Base-by-base conservation (phyloP, 2,797 vertebrate genomes). In the Aphelocoma californica region DNA sequence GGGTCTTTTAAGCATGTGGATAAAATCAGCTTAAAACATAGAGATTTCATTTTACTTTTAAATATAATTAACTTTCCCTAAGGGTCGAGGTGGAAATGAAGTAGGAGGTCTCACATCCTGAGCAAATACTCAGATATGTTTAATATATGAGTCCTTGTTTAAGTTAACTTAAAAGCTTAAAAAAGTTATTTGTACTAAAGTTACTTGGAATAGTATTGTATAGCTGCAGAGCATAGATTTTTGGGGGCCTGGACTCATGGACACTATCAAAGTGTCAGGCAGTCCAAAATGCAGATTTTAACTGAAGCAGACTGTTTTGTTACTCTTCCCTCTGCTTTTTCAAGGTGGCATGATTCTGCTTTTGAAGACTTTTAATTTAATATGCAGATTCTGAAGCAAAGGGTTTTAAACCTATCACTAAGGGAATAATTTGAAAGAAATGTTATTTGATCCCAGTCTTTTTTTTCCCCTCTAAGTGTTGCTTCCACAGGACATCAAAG, bases 391-490 rank as follows among this genome's bases (percentile, higher is more conserved):
- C 64, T 78, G 65, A 53, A 79, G 38, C 47, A 53, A 45, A 81
- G 34, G 6, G 2, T 71, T 94, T 92, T 67, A 90, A 83, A 57
- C 17, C 14, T 51, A 40, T 65, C 54, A 58, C 57, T 71, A n/a
- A 69, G 73, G 77, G 73, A 94, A 61, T 83, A 80, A 83, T 77
- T 94, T 83, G 36, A 83, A 90, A 80, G 24, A 85, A 67, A 57
- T 50, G 18, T 67, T 78, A n/a, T 65, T 94, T 83, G 65, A 88
- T 86, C 26, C 29, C 21, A 78, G 40, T 48, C 10, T 34, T 64
- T 58, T 75, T 45, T 61, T 73, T 12, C 0, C 17, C 14, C 24
- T 51, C 31, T 18, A 50, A 61, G 18, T 9, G 1, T 86, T 81
- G 50, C 40, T 90, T 93, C 66, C 48, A 29, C 4, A 15, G 47